Evolutionary conservation across 2,797 vertebrate genomes (phyloP).

Genomic region (Sebastes reedi): DNA sequence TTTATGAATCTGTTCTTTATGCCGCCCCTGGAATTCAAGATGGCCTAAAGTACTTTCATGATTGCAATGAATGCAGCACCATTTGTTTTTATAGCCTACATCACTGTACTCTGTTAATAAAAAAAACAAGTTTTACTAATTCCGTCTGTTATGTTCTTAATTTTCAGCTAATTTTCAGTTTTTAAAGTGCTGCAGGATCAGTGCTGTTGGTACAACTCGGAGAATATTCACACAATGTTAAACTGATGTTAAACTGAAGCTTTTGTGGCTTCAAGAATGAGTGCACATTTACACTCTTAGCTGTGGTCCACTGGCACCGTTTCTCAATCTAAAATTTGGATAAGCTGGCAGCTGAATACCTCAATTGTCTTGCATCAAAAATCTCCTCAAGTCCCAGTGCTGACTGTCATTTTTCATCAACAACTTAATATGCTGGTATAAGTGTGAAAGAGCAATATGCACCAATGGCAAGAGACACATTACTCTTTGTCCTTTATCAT

Average conservation of each 20-base stretch:
- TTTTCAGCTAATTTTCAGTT: slow-evolving; percentile 30
- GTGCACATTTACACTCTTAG: not conserved
- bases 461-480: slow-evolving; percentile 61
- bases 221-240: slow-evolving; percentile 29
- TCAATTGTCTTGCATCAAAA: slow-evolving; percentile 35
- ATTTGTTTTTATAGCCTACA: slow-evolving; percentile 46
- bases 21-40: slow-evolving; percentile 16
- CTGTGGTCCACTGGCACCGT: not conserved
- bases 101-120: slow-evolving; percentile 33
- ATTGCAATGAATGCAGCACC: slow-evolving; percentile 25
- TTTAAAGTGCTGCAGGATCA: slow-evolving; percentile 40
- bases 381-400: slow-evolving; percentile 15
- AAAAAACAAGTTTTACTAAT: slow-evolving; percentile 44
- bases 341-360: slow-evolving; percentile 8
- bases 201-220: slow-evolving; percentile 12
- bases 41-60: slow-evolving; percentile 1
- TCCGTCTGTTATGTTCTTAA: slow-evolving; percentile 39
- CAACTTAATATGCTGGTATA: slow-evolving; percentile 50
- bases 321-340: not conserved
- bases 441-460: slow-evolving; percentile 57
- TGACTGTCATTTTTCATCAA: slow-evolving; percentile 52
- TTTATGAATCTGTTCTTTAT: slow-evolving; percentile 1
- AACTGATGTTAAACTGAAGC: not conserved
- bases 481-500: slow-evolving; percentile 67
- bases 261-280: not conserved